Base-by-base conservation (phyloP, 2,888 invertebrate species). In the Ethmia dodecea region DNA sequence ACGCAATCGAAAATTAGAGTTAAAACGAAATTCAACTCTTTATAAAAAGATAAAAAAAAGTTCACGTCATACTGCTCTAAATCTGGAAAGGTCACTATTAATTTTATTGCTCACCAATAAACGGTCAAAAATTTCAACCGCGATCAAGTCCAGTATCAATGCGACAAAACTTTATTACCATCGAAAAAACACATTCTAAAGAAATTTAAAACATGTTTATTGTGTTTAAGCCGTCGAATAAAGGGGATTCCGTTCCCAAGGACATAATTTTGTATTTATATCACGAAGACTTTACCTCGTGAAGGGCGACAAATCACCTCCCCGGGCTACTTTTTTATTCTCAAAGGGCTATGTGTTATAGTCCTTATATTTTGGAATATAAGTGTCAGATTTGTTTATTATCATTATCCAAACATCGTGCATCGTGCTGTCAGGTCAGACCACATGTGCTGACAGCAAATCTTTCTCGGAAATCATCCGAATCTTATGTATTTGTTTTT, bases 241-340 rank as follows among this genome's bases (percentile, higher is more conserved):
- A 61, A 67, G 65, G 66, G 67, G 62, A 67, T 45, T 42, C 29
- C 37, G 66, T 78, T 80, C 76, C 74, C 79, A 79, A 69, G 74
- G 66, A 59, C 68, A 71, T 75, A 68, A 75, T 59, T 73, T 66
- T 66, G 58, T 71, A 68, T 69, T 40, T 62, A 51, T 53, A 51
- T 53, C 49, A 44, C 47, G 45, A 57, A 50, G 54, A 55, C 55
- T 47, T 53, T 39, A 44, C 46, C 50, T 52, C 49, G 26, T 9
- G 37, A 44, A 52, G 57, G 61, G 61, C 58, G 58, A 60, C 51
- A 55, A 59, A 72, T 73, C 71, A 73, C 67, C 67, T 67, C 65
- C 45, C 44, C 52, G 44, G 33, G 31, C 39, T 41, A 33, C 35
- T 39, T 41, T 45, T 39, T 40, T 38, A 33, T 18, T 32, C 24